Base-by-base conservation (phyloP, 2,888 invertebrate species). In the Formica aserva region DNA sequence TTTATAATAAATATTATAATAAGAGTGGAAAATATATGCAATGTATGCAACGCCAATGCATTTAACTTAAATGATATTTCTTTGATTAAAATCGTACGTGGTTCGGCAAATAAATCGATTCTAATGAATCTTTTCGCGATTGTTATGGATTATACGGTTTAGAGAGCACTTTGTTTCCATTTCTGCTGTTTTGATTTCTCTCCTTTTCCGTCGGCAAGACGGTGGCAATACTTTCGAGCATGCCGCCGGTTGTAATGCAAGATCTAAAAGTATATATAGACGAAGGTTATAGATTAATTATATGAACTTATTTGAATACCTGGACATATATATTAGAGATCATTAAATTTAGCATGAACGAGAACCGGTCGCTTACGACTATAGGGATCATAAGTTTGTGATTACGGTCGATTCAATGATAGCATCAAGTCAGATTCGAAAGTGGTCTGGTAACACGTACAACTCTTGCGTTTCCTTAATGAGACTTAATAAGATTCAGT, bases 241-340 rank as follows among this genome's bases (percentile, higher is more conserved):
- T 11, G 52, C 55, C 52, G 69, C 9, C n/a, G 60, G 32, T 57
- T 45, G 62, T 69, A 71, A 41, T n/a, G 60, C 41, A 57, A 77
- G 67, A 81, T 83, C 78, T 82, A 78, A 86, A 88, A 85, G 83
- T 85, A 86, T 86, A 32, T 13, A 87, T 87, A 89, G 89, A 89
- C 89, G 91, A 91, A 90, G 87, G 87, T 90, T 89, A 90, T 91
- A 92, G 91, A 91, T 90, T 90, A 90, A 92, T 92, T 92, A 91
- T 89, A 91, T 90, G 90, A 92, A 92, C 90, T 91, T 92, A 91
- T 92, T 89, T 91, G 92, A 92, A 92, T 92, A 89, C 88, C 84
- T 87, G 85, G 72, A 85, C 83, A 48, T 48, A 92, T 92, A 48
- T 18, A 92, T 92, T 92, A 92, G 85, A 82, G 86, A 87, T 90